Evolutionary conservation across 2,113 vertebrate species (phyloP).

Genomic region (Oenanthe oenanthe): DNA sequence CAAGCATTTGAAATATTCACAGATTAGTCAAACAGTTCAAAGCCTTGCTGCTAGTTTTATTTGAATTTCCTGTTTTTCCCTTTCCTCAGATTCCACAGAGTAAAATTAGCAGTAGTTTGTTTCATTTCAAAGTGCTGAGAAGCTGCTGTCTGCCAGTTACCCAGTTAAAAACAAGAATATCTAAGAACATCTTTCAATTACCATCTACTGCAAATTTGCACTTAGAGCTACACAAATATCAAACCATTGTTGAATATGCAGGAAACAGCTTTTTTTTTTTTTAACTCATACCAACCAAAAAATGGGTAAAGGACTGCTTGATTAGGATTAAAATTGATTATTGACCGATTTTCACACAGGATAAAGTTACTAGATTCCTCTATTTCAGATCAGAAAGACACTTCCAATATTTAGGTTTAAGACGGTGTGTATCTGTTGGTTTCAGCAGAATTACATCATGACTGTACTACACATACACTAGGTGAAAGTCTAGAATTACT

Average conservation of each 20-base stretch:
- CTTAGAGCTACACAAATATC: neutral
- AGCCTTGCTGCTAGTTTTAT: neutral
- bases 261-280: neutral
- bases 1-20: slow-evolving; percentile 55
- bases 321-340: neutral
- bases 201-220: neutral
- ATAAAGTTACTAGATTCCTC: neutral
- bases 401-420: neutral
- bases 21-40: slow-evolving; percentile 18
- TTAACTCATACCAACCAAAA: neutral
- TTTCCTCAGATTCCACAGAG: slow-evolving; percentile 22
- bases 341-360: neutral
- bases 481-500: neutral
- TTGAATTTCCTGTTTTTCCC: slow-evolving; percentile 26
- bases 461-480: neutral
- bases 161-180: neutral
- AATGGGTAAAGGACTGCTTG: neutral
- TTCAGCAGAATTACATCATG: neutral
- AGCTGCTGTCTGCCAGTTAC: slow-evolving; percentile 8
- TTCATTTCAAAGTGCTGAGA: neutral
- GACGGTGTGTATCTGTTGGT: neutral
- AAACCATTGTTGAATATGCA: neutral
- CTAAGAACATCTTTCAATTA: neutral
- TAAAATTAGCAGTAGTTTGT: slow-evolving; percentile 41
- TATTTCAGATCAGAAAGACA: neutral